Percentiles rank a stretch among this genome's conserved stretches.
Evolutionary conservation across 1,140 invertebrate genomes (phyloP).

Genomic region (Brachionus asplanchnoidis): DNA sequence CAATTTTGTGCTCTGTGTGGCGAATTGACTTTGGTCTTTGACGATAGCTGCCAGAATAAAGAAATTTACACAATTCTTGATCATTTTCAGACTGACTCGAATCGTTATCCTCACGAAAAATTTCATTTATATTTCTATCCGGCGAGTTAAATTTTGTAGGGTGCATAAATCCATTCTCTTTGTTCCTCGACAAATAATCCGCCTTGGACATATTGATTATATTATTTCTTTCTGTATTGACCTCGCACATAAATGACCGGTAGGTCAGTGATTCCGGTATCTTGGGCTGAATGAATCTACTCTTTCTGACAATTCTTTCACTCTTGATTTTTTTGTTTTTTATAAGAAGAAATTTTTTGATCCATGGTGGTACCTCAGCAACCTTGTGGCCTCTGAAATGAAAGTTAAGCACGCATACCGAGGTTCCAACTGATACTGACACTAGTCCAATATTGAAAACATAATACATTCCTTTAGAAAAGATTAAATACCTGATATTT

Average conservation of each 20-base stretch:
- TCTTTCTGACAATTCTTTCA: background rate
- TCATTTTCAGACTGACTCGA: background rate
- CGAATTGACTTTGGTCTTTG: background rate
- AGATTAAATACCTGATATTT: background rate
- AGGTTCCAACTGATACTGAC: slow-evolving; percentile 17
- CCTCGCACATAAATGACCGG: background rate
- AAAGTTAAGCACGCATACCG: slow-evolving; percentile 37
- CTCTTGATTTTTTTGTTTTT: background rate
- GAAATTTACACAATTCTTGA: background rate
- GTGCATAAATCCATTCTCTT: background rate
- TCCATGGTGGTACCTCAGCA: background rate
- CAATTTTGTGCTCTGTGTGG: background rate
- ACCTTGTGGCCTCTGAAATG: slow-evolving; percentile 34
- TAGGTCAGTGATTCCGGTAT: background rate
- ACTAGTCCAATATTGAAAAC: slow-evolving; percentile 36
- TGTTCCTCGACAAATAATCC: background rate
- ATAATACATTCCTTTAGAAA: slow-evolving; percentile 19
- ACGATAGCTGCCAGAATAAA: background rate
- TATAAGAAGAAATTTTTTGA: slow-evolving; percentile 9
- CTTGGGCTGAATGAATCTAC: background rate
- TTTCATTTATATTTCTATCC: background rate
- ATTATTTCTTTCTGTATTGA: background rate
- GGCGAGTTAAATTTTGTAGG: background rate
- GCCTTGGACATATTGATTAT: background rate
- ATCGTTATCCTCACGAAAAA: background rate